These are phyloP conservation scores for Lithophane leautieri DNA, from an alignment of 2,888 invertebrate species.

Conservation along the genomic window DNA sequence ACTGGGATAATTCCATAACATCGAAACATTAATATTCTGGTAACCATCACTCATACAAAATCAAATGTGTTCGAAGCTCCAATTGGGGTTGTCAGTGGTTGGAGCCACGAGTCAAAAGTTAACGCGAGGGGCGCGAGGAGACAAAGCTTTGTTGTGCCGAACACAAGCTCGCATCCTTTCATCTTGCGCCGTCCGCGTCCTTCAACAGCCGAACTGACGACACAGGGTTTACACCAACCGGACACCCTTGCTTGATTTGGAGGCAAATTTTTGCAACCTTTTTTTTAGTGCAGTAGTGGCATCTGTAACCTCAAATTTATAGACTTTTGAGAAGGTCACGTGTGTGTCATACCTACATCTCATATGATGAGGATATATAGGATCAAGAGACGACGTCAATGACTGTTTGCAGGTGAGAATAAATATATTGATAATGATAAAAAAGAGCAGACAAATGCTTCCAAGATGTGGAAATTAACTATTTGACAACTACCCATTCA, in stretches of 20 bases:
- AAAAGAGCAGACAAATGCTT: background rate
- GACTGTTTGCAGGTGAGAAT: background rate
- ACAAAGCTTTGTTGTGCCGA: slow-evolving; percentile 86
- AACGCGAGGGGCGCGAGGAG: slow-evolving; percentile 77
- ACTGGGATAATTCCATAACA: background rate
- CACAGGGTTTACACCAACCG: slow-evolving; percentile 72
- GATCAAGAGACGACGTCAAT: background rate
- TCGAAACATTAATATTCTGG: background rate
- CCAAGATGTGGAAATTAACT: background rate
- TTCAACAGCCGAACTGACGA: slow-evolving; percentile 74
- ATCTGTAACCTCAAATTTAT: background rate
- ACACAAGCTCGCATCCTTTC: slow-evolving; percentile 82
- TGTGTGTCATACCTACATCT: background rate
- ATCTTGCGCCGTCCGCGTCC: slow-evolving; percentile 81
- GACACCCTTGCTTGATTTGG: slow-evolving; percentile 40
- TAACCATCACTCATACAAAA: slow-evolving; percentile 23
- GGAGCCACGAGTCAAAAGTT: slow-evolving; percentile 68
- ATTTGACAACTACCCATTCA: background rate
- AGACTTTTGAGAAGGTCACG: background rate
- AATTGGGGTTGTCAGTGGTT: slow-evolving; percentile 52
- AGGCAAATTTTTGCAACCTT: background rate
- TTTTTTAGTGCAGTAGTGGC: background rate
- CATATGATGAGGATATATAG: background rate
- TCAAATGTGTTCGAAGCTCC: slow-evolving; percentile 44
- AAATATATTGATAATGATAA: background rate